Evolutionary conservation across 2,888 invertebrate species (phyloP), one percentile per base, ranked within the genome.

Genomic region (Vanessa cardui): DNA sequence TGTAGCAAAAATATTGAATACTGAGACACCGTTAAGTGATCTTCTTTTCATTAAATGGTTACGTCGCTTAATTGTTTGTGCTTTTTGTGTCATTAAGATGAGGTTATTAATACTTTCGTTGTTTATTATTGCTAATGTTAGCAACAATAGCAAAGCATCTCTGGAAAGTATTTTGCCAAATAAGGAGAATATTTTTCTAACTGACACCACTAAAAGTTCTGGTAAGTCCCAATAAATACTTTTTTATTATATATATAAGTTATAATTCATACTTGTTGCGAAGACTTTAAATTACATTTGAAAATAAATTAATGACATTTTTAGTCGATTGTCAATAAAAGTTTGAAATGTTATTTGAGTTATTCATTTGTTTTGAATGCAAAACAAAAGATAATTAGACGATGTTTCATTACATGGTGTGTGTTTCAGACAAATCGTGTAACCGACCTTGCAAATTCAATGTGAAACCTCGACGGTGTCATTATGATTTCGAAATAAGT

Each of bases 371-470:
- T 15, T 33, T 59, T 31, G n/a, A 47, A 64, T 56, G 33, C 31
- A 49, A 58, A 58, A 54, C 2, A 15, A 45, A 39, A 33, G 15
- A 44, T 64, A 64, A 61, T 67, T 47, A 18, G 33, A 59, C 46
- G 20, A 68, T 16, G 5, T 74, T 65, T 58, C 71, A 69, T 54
- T 73, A 71, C 64, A 50, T 45, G 60, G 60, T 39, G 63, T 20
- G 63, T 73, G 74, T 87, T 83, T 63, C 87, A 92, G 92, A 86
- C 68, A 83, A 83, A 79, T 86, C 89, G 31, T 93, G 93, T 74
- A 80, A 86, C 69, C 85, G 93, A 76, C 93, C 90, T 77, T 93
- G 93, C 78, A 93, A 93, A 78, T 89, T 92, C 78, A 92, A 92
- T 74, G 91, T 89, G 47, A 92, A 92, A 72, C 93, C 93, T 3